Evolutionary conservation across 37 sponge, comb jelly and placozoan species (phyloP), one percentile per base, ranked within the genome.

Genomic region (Chondrosia reniformis): DNA sequence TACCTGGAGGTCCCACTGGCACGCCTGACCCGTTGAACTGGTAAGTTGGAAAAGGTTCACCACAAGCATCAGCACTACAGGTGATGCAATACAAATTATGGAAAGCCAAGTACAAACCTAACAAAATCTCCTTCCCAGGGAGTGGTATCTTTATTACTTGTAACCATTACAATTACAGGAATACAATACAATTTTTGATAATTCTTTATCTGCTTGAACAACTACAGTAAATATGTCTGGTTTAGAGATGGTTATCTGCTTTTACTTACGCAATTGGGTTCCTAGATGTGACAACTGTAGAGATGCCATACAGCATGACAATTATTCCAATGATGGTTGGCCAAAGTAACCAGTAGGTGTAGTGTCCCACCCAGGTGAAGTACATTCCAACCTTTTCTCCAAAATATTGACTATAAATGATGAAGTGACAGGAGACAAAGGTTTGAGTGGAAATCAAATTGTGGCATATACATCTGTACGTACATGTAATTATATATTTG

Each of bases 361-460:
- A 98, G 89, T 93, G 85, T 4, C 94, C 99, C 15, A 88, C 49
- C 96, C 96, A 98, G 39, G 90, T 79, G 79, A 98, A 98, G 80
- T 98, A 98, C 79, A 98, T 83, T 37, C 94, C 96, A 36, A 98
- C 80, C 79, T 98, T 98, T 77, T 98, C 99, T 28, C 99, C 99
- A 86, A 98, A 98, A 78, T 98, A 98, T 32, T 78, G 85, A 49
- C 98, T 92, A 52, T 22, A 67, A 30, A 28, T 39, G 5, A 49
- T 19, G 52, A 49, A 49, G n/a, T n/a, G n/a, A n/a, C n/a, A n/a
- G n/a, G n/a, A n/a, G n/a, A n/a, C n/a, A n/a, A n/a, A n/a, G n/a
- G n/a, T n/a, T n/a, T n/a, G n/a, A n/a, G n/a, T n/a, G n/a, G n/a
- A n/a, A n/a, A n/a, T n/a, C n/a, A n/a, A n/a, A n/a, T n/a, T n/a